Conservation (phyloP, 2,888 invertebrate species). For the Pasiphila rectangulata region DNA sequence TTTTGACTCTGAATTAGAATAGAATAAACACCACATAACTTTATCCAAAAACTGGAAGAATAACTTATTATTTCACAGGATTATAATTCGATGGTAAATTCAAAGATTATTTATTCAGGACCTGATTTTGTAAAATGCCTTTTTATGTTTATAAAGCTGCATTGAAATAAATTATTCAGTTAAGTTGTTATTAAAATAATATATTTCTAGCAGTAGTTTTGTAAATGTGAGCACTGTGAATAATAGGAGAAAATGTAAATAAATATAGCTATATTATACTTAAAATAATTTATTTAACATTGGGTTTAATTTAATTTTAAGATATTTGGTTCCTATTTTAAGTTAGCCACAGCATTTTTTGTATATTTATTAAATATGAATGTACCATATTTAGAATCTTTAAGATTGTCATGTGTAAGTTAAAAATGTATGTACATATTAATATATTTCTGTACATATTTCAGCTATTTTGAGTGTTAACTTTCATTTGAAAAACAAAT, state of each 20-base stretch:
- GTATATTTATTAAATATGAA: constrained; percentile 62
- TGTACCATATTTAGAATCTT: constrained; percentile 43
- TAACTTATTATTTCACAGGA: too few relatives aligned
- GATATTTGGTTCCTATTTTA: constrained; percentile 78
- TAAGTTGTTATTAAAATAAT: constrained; percentile 22
- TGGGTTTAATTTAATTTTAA: constrained; percentile 47
- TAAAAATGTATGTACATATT: constrained; percentile 28
- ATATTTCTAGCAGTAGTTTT: constrained; percentile 21
- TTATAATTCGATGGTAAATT: too few relatives aligned
- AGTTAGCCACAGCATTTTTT: constrained; percentile 65
- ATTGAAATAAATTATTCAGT: constrained; percentile 11
- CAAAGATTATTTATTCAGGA: too few relatives aligned
- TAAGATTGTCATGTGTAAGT: constrained; percentile 28
- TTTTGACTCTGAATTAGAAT: too few relatives aligned
- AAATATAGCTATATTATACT: constrained; percentile 56
- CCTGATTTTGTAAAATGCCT: too few relatives aligned
- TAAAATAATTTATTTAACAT: constrained; percentile 71
- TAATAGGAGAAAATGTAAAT: constrained; percentile 62
- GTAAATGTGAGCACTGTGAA: constrained; percentile 45
- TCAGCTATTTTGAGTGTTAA: constrained; percentile 34
- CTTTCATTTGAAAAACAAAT: constrained; percentile 34
- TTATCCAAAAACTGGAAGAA: too few relatives aligned
- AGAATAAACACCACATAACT: too few relatives aligned
- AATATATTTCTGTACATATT: constrained; percentile 25
- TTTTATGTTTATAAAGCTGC: too few relatives aligned